phyloP scores from a whole-genome alignment of 1,140 invertebrate genomes.

The Sipha flava region DNA sequence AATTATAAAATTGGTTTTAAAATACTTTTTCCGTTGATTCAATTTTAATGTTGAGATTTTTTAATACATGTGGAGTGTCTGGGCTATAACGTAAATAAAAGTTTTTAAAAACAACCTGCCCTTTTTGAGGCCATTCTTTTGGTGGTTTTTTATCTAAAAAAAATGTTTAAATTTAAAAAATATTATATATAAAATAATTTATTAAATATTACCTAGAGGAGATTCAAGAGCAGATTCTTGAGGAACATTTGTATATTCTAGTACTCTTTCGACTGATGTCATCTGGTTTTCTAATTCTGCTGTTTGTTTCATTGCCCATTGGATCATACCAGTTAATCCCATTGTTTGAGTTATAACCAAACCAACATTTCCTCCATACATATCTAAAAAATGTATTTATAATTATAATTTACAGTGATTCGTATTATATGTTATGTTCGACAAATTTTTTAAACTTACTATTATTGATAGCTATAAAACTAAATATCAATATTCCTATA shows the following conservation, averaged over 20 bases:
- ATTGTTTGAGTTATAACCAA: conserved; percentile 79
- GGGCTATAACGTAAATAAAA: conserved; percentile 52
- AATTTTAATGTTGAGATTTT: conserved; percentile 50
- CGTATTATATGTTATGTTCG: neutral
- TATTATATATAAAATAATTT: conserved; percentile 33
- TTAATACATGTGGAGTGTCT: conserved; percentile 47
- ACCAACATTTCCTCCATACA: conserved; percentile 59
- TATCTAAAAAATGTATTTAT: conserved; percentile 38
- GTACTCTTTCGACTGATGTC: conserved; percentile 69
- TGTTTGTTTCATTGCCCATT: conserved; percentile 72
- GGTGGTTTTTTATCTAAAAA: conserved; percentile 51
- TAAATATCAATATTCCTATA: conserved; percentile 61
- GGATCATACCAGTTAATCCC: conserved; percentile 69
- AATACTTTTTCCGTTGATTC: conserved; percentile 50
- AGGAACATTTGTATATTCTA: conserved; percentile 63
- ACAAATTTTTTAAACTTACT: too few relatives aligned
- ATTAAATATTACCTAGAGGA: conserved; percentile 41
- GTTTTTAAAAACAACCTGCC: conserved; percentile 57
- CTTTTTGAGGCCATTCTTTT: conserved; percentile 58
- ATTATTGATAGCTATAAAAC: conserved; percentile 54
- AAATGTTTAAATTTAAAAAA: neutral
- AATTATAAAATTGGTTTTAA: neutral
- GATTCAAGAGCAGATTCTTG: conserved; percentile 48
- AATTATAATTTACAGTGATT: neutral
- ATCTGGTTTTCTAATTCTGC: conserved; percentile 65